A percentile compares a stretch with the other conserved stretches of the same genome.
Evolutionary conservation across 1,140 invertebrate species (phyloP).

Genomic region (Hylyphantes graminicola): DNA sequence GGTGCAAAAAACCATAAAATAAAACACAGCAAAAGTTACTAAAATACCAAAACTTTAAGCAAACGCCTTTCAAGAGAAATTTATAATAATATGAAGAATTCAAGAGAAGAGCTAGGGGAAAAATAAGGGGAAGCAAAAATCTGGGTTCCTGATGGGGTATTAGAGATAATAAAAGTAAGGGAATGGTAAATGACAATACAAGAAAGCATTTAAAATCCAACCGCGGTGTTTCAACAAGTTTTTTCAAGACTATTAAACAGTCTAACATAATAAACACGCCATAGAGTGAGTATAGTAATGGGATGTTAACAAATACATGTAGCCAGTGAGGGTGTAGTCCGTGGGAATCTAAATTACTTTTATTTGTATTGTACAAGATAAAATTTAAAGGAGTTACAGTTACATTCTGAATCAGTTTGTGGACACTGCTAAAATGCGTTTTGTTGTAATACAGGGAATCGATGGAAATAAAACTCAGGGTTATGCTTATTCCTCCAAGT

Average conservation of each 20-base stretch:
- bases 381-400: slow-evolving; percentile 93
- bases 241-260: background rate
- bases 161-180: slow-evolving; percentile 79
- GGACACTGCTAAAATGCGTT: slow-evolving; percentile 75
- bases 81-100: slow-evolving; percentile 64
- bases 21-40: slow-evolving; percentile 77
- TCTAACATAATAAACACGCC: slow-evolving; percentile 68
- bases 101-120: slow-evolving; percentile 81
- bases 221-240: background rate
- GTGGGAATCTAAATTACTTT: slow-evolving; percentile 82
- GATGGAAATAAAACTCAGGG: slow-evolving; percentile 72
- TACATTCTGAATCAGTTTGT: slow-evolving; percentile 75
- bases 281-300: slow-evolving; percentile 81
- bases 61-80: slow-evolving; percentile 29
- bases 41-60: slow-evolving; percentile 74
- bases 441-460: slow-evolving; percentile 88
- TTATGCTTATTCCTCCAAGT: background rate
- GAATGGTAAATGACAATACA: slow-evolving; percentile 66
- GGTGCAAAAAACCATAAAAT: slow-evolving; percentile 89
- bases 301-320: slow-evolving; percentile 85
- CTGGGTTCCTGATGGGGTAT: slow-evolving; percentile 92
- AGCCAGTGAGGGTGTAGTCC: slow-evolving; percentile 86
- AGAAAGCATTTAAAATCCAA: background rate
- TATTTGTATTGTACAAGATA: slow-evolving; percentile 83
- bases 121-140: slow-evolving; percentile 81